Evolutionary conservation across 2,113 vertebrate species (phyloP).

Genomic region (Columba janthina): DNA sequence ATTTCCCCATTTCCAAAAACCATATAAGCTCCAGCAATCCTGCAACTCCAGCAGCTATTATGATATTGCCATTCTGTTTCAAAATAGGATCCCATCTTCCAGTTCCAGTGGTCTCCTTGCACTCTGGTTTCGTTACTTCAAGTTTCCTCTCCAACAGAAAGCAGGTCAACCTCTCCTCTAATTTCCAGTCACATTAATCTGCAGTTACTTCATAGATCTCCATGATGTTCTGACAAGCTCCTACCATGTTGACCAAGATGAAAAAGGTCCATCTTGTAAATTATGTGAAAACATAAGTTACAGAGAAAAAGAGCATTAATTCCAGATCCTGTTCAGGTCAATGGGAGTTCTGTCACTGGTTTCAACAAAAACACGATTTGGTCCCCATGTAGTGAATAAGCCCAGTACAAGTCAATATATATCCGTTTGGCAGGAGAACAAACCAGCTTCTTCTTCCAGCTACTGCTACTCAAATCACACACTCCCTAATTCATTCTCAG

Average conservation of each 20-base stretch:
- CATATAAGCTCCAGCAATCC: background rate
- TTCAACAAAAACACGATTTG: background rate
- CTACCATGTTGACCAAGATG: background rate
- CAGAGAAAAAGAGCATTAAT: background rate
- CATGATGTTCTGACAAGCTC: background rate
- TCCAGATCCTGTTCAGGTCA: background rate
- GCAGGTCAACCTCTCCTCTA: background rate
- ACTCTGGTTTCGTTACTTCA: background rate
- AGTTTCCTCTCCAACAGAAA: background rate
- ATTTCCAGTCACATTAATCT: background rate
- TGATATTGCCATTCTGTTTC: background rate
- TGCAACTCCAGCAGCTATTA: background rate
- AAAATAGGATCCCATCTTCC: background rate
- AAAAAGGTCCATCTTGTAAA: background rate
- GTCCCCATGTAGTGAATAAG: background rate
- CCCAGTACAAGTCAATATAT: background rate
- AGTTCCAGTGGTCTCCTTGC: background rate
- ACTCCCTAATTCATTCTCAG: background rate
- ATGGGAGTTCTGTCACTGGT: background rate
- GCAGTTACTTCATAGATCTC: background rate
- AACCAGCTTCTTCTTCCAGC: background rate
- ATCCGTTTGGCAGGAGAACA: background rate
- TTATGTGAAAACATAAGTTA: background rate
- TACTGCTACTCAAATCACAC: background rate
- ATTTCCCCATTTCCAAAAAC: background rate